A percentile compares a stretch with the other conserved stretches of the same genome.
Conservation (phyloP, 2,888 invertebrate genomes). For the Zaprionus obscuricornis region DNA sequence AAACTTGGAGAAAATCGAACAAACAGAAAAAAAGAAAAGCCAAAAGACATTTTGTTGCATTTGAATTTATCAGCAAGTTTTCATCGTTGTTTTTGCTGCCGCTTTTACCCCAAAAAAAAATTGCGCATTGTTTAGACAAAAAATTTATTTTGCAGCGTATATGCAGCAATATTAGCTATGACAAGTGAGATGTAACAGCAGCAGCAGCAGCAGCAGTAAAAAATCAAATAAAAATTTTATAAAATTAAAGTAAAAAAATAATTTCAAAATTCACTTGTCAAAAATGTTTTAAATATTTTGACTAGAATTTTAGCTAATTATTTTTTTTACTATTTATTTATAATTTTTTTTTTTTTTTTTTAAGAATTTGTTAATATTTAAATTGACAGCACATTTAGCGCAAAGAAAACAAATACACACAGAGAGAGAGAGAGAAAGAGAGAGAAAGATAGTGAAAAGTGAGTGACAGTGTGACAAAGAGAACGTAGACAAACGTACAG, state of each 20-base stretch:
- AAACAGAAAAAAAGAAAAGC: constrained; percentile 4
- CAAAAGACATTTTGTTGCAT: constrained; percentile 6
- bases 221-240: too few species aligned
- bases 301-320: too few species aligned
- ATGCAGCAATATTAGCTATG: too few species aligned
- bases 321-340: constrained; percentile 28
- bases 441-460: not conserved
- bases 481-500: constrained; percentile 5
- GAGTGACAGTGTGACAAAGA: not conserved
- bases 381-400: constrained; percentile 66
- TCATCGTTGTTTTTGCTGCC: constrained; percentile 25
- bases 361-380: constrained; percentile 20
- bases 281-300: too few species aligned
- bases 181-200: too few species aligned
- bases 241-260: too few species aligned
- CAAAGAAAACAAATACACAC: constrained; percentile 4
- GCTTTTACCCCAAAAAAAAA: constrained; percentile 28
- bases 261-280: too few species aligned
- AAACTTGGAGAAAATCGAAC: not conserved
- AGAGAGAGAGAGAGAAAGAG: constrained; percentile 7
- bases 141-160: constrained; percentile 10
- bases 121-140: constrained; percentile 4
- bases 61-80: constrained; percentile 34
- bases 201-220: too few species aligned
- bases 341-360: constrained; percentile 8